Conservation (phyloP, 2,888 invertebrate genomes). For the Limnephilus lunatus region DNA sequence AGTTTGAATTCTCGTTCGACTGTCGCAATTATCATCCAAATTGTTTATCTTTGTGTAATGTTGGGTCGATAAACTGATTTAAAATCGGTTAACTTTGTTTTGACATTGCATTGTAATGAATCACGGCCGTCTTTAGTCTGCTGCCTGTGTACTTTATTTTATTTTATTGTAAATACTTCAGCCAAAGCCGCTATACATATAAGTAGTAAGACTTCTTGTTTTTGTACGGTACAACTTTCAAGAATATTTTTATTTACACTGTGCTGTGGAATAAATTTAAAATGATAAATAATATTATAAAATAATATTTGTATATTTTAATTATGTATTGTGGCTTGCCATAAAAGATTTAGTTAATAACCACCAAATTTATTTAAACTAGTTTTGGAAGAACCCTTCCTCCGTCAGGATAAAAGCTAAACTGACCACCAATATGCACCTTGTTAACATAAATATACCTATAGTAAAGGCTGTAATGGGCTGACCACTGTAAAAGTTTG, state of each 20-base stretch:
- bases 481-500: background rate
- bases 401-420: background rate
- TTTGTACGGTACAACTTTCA: background rate
- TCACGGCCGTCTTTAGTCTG: background rate
- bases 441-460: background rate
- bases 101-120: constrained; percentile 2
- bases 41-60: background rate
- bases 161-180: background rate
- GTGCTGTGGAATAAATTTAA: too few relatives aligned
- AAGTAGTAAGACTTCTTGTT: background rate
- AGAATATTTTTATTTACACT: too few relatives aligned
- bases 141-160: background rate
- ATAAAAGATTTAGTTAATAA: too few relatives aligned
- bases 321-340: too few relatives aligned
- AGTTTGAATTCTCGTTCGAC: background rate
- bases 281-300: too few relatives aligned
- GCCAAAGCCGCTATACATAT: background rate
- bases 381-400: background rate
- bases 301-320: too few relatives aligned
- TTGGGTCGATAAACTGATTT: background rate
- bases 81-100: background rate
- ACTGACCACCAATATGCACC: too few relatives aligned
- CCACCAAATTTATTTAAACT: background rate
- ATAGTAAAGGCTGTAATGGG: background rate
- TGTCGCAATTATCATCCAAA: background rate